Evolutionary conservation across 2,113 vertebrate species (phyloP).

Genomic region (Percina caprodes): DNA sequence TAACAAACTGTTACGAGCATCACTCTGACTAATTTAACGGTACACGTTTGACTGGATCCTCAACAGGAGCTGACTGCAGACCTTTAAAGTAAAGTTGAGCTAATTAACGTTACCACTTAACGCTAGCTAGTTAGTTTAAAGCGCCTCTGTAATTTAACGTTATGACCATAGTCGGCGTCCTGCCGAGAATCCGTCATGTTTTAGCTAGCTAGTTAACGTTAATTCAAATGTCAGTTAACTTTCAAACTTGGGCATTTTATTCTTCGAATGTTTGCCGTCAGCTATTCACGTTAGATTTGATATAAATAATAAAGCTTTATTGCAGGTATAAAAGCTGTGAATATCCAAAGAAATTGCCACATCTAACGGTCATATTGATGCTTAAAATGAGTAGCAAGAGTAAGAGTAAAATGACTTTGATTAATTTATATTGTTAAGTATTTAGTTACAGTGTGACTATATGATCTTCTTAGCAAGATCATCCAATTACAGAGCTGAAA

Average conservation of each 20-base stretch:
- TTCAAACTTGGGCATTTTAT: not conserved
- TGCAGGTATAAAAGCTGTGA: not conserved
- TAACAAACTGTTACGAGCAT: not conserved
- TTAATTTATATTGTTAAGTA: not conserved
- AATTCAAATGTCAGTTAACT: constrained; percentile 1
- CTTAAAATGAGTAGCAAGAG: not conserved
- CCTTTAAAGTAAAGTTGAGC: not conserved
- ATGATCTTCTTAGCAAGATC: not conserved
- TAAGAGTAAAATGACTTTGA: not conserved
- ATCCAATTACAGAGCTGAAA: constrained; percentile 4
- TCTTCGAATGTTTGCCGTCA: too few species aligned
- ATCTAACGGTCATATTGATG: not conserved
- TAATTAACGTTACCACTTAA: not conserved
- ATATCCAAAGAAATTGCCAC: not conserved
- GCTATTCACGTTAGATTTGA: not conserved
- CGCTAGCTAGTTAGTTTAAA: not conserved
- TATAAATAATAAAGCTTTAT: too few species aligned
- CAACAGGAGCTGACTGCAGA: not conserved
- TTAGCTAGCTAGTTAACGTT: not conserved
- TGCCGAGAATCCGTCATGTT: too few species aligned
- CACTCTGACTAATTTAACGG: not conserved
- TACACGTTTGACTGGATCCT: not conserved
- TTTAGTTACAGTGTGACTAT: not conserved
- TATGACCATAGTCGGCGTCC: not conserved
- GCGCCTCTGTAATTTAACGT: not conserved